Base-by-base conservation (phyloP, 92 coral and sea anemone genomes). In the Epizoanthus rinbou region DNA sequence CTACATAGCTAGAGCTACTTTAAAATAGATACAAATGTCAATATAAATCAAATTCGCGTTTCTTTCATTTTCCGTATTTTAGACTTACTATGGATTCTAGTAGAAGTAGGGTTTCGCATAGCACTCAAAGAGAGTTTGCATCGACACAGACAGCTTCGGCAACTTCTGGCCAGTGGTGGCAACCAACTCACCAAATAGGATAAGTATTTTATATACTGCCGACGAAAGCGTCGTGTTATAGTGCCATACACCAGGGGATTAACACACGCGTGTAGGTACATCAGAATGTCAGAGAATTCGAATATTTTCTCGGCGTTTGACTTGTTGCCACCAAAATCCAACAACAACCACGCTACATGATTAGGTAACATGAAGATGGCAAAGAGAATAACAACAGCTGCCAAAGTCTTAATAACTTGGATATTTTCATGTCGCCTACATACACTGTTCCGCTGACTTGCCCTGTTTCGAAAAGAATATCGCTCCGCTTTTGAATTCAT, bases 181-280 rank as follows among this genome's bases (percentile, higher is more conserved):
- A 41, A 39, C 82, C 82, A 78, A 37, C 59, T 78, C 8, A 78
- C 82, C 24, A 63, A 41, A 60, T 21, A 78, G n/a, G 70, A 78
- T n/a, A 88, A 22, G 79, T 75, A 84, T 23, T 67, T 62, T 24
- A 60, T 18, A 37, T 84, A 74, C 53, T 63, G 41, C 21, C 69
- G 81, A 14, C 88, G 85, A 84, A 84, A 88, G 37, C 87, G 84
- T 41, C 69, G 82, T 14, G 95, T 89, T n/a, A 91, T 71, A n/a
- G 87, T 84, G 24, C 93, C 92, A 59, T 91, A 91, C 10, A 91
- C 76, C 1, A 82, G 37, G 0, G 93, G 96, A 54, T 91, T 90
- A 43, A 91, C 64, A 69, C 91, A 86, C 22, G 91, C 85, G 58
- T 92, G 91, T 43, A 87, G 47, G 8, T 66, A 79, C 58, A 84